phyloP scores from a whole-genome alignment of 2,113 vertebrate species.

The Caranx melampygus region DNA sequence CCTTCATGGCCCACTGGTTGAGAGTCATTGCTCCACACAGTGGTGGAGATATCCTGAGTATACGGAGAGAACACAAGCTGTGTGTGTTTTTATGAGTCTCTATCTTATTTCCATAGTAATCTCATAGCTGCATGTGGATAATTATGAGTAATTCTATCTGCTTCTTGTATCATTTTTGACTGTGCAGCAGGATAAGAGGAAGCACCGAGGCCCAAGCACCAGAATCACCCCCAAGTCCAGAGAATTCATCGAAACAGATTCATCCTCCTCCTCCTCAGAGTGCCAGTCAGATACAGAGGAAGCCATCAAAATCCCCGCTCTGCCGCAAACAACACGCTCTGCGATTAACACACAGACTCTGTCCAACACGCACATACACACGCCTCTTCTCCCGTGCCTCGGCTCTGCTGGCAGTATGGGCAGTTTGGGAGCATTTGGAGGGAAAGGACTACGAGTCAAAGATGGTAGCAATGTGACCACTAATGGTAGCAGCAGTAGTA shows the following conservation, averaged over 20 bases:
- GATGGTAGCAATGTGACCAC: slow-evolving; percentile 52
- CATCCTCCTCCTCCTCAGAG: slow-evolving; percentile 95
- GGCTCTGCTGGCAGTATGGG: slow-evolving; percentile 76
- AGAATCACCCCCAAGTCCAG: slow-evolving; percentile 94
- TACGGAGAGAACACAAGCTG: background rate
- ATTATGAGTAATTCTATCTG: background rate
- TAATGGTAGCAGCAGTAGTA: slow-evolving; percentile 60
- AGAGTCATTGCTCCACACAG: too few species aligned
- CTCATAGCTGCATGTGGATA: background rate
- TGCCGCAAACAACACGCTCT: slow-evolving; percentile 55
- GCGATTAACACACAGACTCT: slow-evolving; percentile 65
- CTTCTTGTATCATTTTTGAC: slow-evolving; percentile 39
- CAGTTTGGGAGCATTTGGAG: slow-evolving; percentile 57
- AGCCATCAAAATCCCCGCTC: slow-evolving; percentile 85
- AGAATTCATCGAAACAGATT: slow-evolving; percentile 97
- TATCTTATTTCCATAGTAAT: background rate
- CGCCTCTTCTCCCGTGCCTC: slow-evolving; percentile 55
- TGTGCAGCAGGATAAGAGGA: slow-evolving; percentile 88
- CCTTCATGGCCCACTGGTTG: too few species aligned
- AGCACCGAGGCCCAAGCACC: slow-evolving; percentile 91
- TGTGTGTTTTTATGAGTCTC: background rate
- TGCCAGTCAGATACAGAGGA: slow-evolving; percentile 95
- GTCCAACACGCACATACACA: slow-evolving; percentile 67
- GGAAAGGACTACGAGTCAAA: slow-evolving; percentile 71
- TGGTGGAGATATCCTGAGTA: too few species aligned